Evolutionary conservation across 2,888 invertebrate genomes (phyloP), one percentile per base, ranked within the genome.

Genomic region (Geophilus truncorum): DNA sequence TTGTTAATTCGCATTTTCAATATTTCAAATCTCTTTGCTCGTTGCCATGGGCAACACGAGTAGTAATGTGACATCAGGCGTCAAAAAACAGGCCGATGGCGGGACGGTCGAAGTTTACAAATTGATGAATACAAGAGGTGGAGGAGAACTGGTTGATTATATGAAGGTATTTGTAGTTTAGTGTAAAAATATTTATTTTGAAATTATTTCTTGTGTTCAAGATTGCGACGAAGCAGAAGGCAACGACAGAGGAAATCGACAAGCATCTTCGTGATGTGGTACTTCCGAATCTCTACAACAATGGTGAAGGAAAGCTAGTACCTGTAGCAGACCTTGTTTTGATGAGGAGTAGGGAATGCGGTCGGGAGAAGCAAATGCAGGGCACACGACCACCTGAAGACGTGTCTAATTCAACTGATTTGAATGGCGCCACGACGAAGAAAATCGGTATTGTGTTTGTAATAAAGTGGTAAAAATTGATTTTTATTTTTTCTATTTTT

Each of bases 261-360:
- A 94, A 96, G 86, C 94, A 94, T 0, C 95, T 98, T 81, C 93
- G 94, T 87, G 94, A 93, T 0, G 94, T 95, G 86, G 94, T 97
- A 15, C 93, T 94, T 84, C 95, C 95, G 0, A 97, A 95, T 87
- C 88, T 98, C 25, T 98, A 98, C 87, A 96, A 97, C 86, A 94
- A 92, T 85, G 98, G 98, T 2, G 92, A 92, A 84, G 98, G 98
- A 0, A 92, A 94, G 81, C 93, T 95, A 87, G 93, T 98, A 84
- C 95, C 96, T 0, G 92, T 97, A 84, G 92, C 94, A 0, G 94
- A 96, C 85, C 88, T 98, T 80, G 96, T 98, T 2, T 89, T 96
- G 80, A 88, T 94, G 80, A 89, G 97, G 83, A 97, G 96, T 86
- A 94, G 93, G 86, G 96, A 96, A 84, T 89, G 96, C 62, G 90